phyloP scores from a whole-genome alignment of 2,113 vertebrate species.

The Antigone vipio region DNA sequence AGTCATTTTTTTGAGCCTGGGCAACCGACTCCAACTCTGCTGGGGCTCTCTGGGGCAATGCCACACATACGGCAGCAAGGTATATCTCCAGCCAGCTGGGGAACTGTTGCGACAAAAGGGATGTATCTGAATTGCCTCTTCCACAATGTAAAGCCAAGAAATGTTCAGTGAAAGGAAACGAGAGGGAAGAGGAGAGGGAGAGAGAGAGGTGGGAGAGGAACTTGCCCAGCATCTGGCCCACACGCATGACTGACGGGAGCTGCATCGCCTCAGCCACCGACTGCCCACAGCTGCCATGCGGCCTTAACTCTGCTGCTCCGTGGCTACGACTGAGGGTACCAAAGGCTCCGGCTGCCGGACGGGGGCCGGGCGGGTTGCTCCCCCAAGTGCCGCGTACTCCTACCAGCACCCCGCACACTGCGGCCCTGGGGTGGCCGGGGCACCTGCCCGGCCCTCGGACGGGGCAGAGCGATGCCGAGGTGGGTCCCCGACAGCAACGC shows the following conservation, averaged over 20 bases:
- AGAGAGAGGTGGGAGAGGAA: neutral
- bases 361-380: no score
- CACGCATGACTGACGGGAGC: neutral
- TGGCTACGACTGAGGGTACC: neutral
- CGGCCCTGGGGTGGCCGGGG: neutral
- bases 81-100: neutral
- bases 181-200: no score
- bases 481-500: neutral
- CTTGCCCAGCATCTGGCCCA: neutral
- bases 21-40: neutral
- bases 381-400: neutral
- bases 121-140: neutral
- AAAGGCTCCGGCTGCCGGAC: neutral
- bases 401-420: neutral
- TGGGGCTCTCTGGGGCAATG: neutral
- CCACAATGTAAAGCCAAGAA: neutral
- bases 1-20: neutral
- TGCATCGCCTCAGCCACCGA: neutral
- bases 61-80: accelerated
- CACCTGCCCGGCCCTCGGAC: neutral
- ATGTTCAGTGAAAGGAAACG: neutral
- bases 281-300: neutral
- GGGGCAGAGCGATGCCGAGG: no score
- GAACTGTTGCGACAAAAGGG: neutral
- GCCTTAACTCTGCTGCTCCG: neutral